These are phyloP conservation scores for Ptilodon capucinus DNA, from an alignment of 2,888 invertebrate genomes.

Conservation along the genomic window DNA sequence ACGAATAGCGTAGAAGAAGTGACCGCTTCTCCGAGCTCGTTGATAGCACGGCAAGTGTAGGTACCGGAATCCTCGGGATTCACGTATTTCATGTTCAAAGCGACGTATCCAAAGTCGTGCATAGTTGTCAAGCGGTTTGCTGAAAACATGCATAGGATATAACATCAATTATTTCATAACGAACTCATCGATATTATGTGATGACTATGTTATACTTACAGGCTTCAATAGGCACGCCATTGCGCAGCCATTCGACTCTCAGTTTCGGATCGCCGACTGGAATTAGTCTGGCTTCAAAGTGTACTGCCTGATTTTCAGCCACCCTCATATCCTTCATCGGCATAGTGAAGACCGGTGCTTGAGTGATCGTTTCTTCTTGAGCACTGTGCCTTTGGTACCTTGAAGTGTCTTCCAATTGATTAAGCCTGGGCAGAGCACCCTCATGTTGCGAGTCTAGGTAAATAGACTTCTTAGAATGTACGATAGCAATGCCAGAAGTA, in stretches of 20 bases:
- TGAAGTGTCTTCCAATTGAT: constrained; percentile 91
- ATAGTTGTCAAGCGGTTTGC: constrained; percentile 96
- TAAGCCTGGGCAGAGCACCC: constrained; percentile 90
- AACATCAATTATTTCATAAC: constrained; percentile 5
- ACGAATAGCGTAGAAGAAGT: constrained; percentile 96
- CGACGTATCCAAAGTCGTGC: constrained; percentile 99
- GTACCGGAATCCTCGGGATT: constrained; percentile 98
- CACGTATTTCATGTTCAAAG: constrained; percentile 96
- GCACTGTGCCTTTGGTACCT: constrained; percentile 88
- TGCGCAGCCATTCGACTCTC: constrained; percentile 96
- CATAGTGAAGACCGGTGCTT: constrained; percentile 96
- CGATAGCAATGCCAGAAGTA: constrained; percentile 93
- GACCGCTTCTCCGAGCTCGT: constrained; percentile 96
- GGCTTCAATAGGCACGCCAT: constrained; percentile 95
- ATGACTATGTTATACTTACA: constrained; percentile 87
- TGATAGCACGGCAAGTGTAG: constrained; percentile 96
- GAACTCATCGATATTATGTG: no score
- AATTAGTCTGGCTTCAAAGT: constrained; percentile 96
- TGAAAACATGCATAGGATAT: constrained; percentile 50
- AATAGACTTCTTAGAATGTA: constrained; percentile 93
- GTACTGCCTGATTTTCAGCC: constrained; percentile 95
- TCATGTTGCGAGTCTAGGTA: constrained; percentile 95
- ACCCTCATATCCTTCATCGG: constrained; percentile 93
- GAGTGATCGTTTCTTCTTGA: constrained; percentile 90
- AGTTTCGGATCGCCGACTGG: constrained; percentile 96